Conservation (phyloP, 1,140 invertebrate genomes). For the Drosophila sp. region DNA sequence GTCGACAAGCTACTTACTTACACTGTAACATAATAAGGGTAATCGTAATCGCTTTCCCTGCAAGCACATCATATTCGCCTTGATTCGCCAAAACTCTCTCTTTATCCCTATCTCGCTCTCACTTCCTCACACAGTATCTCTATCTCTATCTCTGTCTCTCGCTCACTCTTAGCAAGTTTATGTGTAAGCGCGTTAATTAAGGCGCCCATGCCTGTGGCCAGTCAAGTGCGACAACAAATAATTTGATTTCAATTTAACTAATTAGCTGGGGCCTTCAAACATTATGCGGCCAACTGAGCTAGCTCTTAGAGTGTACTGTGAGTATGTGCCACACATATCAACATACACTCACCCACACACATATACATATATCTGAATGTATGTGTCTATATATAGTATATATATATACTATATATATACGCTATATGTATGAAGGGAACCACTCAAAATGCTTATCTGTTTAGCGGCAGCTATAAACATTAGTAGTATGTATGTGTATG, state of each 20-base stretch:
- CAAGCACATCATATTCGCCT: slow-evolving; percentile 23
- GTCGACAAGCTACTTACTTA: slow-evolving; percentile 1
- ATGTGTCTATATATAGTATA: slow-evolving; percentile 6
- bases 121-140: background rate
- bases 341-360: background rate
- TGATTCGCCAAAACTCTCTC: background rate
- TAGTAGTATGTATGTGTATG: slow-evolving; percentile 26
- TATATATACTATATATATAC: background rate
- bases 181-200: slow-evolving; percentile 76
- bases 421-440: slow-evolving; percentile 25
- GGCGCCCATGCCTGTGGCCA: slow-evolving; percentile 75
- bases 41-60: slow-evolving; percentile 39
- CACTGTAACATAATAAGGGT: slow-evolving; percentile 49
- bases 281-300: slow-evolving; percentile 52
- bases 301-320: slow-evolving; percentile 13
- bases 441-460: slow-evolving; percentile 70
- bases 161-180: slow-evolving; percentile 6
- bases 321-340: background rate
- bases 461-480: slow-evolving; percentile 67
- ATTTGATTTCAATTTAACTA: slow-evolving; percentile 83
- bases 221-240: slow-evolving; percentile 83
- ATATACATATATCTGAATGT: background rate
- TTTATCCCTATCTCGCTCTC: background rate
- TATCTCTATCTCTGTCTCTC: background rate
- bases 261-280: slow-evolving; percentile 76